Conservation (phyloP, 2,113 vertebrate species). For the Fregetta grallaria region DNA sequence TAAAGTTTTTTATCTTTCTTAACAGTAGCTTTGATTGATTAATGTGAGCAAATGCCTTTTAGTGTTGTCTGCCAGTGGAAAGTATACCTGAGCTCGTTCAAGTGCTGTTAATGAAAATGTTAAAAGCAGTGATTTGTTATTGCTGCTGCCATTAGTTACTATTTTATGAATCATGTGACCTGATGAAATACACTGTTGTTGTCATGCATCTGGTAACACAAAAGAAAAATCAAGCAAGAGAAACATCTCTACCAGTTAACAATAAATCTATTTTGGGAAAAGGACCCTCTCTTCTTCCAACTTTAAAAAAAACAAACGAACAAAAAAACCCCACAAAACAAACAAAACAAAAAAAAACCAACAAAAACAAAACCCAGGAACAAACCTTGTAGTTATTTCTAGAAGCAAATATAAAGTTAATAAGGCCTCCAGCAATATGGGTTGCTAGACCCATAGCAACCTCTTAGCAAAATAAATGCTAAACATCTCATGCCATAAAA, state of each 20-base stretch:
- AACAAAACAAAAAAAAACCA: no score
- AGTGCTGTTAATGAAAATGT: conserved; percentile 34
- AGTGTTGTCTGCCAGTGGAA: conserved; percentile 6
- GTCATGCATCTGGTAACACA: neutral
- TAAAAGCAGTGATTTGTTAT: conserved; percentile 20
- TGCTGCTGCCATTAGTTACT: neutral
- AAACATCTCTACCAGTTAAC: neutral
- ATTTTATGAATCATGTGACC: conserved; percentile 3
- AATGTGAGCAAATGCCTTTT: neutral
- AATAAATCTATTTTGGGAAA: neutral
- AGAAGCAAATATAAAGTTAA: neutral
- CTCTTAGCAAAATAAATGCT: neutral
- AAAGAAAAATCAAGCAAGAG: neutral
- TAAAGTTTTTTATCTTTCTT: neutral
- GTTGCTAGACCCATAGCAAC: neutral
- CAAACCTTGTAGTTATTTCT: neutral
- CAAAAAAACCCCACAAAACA: no score
- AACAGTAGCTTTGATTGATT: neutral
- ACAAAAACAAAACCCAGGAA: no score
- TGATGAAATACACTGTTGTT: neutral
- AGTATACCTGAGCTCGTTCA: neutral
- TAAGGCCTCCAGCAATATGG: neutral
- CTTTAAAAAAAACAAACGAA: no score
- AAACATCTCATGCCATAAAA: neutral
- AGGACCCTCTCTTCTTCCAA: neutral